Base-by-base conservation (phyloP, 92 coral and sea anemone genomes). In the Zoanthus sansibaricus region DNA sequence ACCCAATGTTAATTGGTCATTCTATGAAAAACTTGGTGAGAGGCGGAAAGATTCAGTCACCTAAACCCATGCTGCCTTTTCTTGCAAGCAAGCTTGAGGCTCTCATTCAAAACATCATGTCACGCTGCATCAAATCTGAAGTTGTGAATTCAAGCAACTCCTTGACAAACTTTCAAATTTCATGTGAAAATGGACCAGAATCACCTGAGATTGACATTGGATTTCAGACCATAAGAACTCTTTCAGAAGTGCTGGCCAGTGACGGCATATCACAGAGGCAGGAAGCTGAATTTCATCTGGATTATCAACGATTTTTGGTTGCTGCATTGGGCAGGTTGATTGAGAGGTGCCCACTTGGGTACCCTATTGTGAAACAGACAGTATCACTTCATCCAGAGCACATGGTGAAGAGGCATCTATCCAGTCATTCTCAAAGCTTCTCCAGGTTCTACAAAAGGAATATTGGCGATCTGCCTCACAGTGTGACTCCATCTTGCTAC, bases 1-100 rank as follows among this genome's bases (percentile, higher is more conserved):
- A 76, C 48, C 82, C 68, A 76, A 76, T 51, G 87, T 83, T 54
- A 83, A 83, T 70, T 83, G 87, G 78, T 45, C 45, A 44, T 83
- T 83, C 66, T 61, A 48, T 49, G 46, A 75, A 18, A 75, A 75
- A 75, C 79, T 48, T 75, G 31, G 44, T 18, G 79, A 48, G 58
- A 75, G 61, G 79, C 9, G 66, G 58, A 75, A 75, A 75, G 79
- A 51, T 75, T 44, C 62, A 75, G 79, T 75, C 82, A 55, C 49
- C 32, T 31, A 70, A 56, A 16, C 71, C 48, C 13, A 13, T 77
- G 71, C 83, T 77, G 31, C 52, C 71, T 58, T 77, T 77, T 56
- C 83, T 77, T 77, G 83, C 83, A 77, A 56, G 54, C 44, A 71
- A 77, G 83, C 83, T 77, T 59, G 71, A 77, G 71, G 70, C 54